A percentile compares a stretch with the other conserved stretches of the same genome.
Conservation (phyloP, 2,888 invertebrate genomes). For the Exephanes ischioxanthus region DNA sequence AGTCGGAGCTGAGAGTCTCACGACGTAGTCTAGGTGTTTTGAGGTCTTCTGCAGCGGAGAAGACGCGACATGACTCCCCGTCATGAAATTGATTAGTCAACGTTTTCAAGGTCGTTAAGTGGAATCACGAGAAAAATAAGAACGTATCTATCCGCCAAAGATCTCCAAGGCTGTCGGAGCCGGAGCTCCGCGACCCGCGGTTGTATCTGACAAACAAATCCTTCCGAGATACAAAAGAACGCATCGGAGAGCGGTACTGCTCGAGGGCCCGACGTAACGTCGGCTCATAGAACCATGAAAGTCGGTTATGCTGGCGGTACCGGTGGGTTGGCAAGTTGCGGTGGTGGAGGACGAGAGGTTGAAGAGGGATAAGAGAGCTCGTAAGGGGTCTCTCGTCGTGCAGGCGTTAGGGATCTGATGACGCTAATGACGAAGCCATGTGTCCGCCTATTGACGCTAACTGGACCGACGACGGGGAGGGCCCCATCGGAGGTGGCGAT, state of each 20-base stretch:
- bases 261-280: slow-evolving; percentile 8
- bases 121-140: slow-evolving; percentile 20
- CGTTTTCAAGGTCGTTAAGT: slow-evolving; percentile 70
- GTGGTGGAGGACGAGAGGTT: not conserved
- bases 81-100: slow-evolving; percentile 73
- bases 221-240: not conserved
- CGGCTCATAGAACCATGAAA: not conserved
- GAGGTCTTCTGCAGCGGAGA: slow-evolving; percentile 19
- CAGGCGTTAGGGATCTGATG: slow-evolving; percentile 79
- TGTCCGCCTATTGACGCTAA: slow-evolving; percentile 79
- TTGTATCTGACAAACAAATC: not conserved
- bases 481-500: slow-evolving; percentile 62
- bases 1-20: slow-evolving; percentile 32
- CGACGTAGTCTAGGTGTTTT: slow-evolving; percentile 52
- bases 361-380: slow-evolving; percentile 11
- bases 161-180: not conserved
- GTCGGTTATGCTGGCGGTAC: not conserved
- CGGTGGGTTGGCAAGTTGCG: not conserved
- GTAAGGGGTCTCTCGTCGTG: slow-evolving; percentile 60
- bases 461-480: slow-evolving; percentile 72
- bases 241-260: not conserved
- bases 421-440: slow-evolving; percentile 80
- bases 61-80: slow-evolving; percentile 58
- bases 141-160: not conserved
- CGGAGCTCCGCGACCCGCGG: no score